phyloP scores from a whole-genome alignment of 2,113 vertebrate species.

The Etia nguti region DNA sequence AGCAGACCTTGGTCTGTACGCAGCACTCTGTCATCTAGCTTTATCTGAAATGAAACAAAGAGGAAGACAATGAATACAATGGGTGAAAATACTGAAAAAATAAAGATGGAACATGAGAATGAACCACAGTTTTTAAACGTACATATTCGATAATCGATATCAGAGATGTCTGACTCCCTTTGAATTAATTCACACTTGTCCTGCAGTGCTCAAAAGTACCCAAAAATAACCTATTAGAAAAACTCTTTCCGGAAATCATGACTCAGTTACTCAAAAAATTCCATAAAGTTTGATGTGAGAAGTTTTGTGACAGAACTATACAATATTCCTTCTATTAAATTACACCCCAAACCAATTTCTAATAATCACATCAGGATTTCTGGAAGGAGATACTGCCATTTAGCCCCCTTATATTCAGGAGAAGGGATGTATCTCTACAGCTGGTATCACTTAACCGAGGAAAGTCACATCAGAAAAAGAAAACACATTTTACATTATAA shows the following conservation, averaged over 20 bases:
- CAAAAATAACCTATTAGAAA: background rate
- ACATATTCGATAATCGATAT: background rate
- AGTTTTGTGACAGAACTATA: background rate
- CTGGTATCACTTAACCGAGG: background rate
- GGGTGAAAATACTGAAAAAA: background rate
- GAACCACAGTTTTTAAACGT: background rate
- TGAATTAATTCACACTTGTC: background rate
- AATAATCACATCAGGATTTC: background rate
- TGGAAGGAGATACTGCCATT: background rate
- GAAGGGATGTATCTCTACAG: background rate
- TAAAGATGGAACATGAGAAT: background rate
- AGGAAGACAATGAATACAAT: background rate
- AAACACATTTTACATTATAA: background rate
- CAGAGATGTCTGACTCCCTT: background rate
- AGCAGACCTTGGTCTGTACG: slow-evolving; percentile 90
- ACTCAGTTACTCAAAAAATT: background rate
- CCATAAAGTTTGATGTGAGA: background rate
- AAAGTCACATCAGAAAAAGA: background rate
- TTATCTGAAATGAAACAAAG: slow-evolving; percentile 74
- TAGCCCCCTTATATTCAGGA: background rate
- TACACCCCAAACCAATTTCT: background rate
- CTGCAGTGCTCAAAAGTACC: background rate
- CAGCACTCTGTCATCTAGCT: slow-evolving; percentile 79
- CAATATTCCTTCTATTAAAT: background rate
- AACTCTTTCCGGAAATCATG: background rate